Conservation (phyloP, 1,140 invertebrate genomes). For the Papilio polytes region DNA sequence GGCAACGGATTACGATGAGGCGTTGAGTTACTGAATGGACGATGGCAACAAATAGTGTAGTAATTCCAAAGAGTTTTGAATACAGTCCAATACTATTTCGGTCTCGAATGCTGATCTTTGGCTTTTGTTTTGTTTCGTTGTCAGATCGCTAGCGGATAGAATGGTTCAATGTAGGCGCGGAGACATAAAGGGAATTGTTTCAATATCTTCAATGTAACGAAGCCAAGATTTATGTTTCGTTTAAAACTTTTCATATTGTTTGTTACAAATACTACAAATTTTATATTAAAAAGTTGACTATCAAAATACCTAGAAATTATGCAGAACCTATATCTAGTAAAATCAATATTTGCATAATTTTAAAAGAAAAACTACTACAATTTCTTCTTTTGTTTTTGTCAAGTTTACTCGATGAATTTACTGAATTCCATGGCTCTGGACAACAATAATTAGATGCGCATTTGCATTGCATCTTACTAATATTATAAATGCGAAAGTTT, state of each 20-base stretch:
- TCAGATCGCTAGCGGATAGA: slow-evolving; percentile 61
- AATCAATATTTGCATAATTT: no score
- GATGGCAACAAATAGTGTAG: slow-evolving; percentile 76
- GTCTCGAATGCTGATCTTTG: slow-evolving; percentile 76
- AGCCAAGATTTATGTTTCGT: not conserved
- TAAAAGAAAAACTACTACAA: no score
- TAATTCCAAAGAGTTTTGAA: slow-evolving; percentile 82
- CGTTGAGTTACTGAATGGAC: slow-evolving; percentile 80
- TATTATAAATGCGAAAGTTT: no score
- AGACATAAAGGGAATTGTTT: slow-evolving; percentile 61
- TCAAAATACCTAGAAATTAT: not conserved
- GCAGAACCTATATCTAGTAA: not conserved
- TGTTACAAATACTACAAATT: slow-evolving; percentile 1
- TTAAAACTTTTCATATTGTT: slow-evolving; percentile 8
- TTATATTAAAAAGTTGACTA: not conserved
- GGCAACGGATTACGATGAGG: slow-evolving; percentile 67
- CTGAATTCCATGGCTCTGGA: no score
- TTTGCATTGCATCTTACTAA: not conserved
- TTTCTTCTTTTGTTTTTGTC: no score
- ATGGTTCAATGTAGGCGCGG: slow-evolving; percentile 54
- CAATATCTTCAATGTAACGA: slow-evolving; percentile 47
- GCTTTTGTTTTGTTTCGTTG: slow-evolving; percentile 71
- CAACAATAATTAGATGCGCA: no score
- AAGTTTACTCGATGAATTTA: no score
- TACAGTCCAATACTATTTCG: slow-evolving; percentile 80